Base-by-base conservation (phyloP, 53 echinoderm and acorn worm genomes). In the Temnopleurus reevesii region DNA sequence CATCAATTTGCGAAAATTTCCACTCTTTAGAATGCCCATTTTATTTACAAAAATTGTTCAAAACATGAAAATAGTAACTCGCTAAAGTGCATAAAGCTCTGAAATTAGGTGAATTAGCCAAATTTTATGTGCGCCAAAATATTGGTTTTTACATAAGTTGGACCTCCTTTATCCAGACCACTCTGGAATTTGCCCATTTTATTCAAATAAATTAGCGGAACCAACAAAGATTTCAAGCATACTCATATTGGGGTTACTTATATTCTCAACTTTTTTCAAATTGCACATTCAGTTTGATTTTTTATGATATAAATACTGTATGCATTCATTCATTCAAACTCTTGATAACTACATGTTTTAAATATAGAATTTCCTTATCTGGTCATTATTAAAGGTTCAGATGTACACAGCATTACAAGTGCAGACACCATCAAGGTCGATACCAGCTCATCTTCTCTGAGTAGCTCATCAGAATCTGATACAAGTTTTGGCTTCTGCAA, bases 401-500 rank as follows among this genome's bases (percentile, higher is more conserved):
- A 77, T 77, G 77, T 77, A 77, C 46, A 77, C 46, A 77, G 46
- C 77, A 77, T 77, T 46, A 46, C 77, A 38, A 77, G 77, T 77
- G 77, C 77, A 77, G 77, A 77, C 77, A 77, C 77, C 46, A 44
- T 77, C 77, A 77, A 44, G 43, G 77, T 77, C 46, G 77, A 77
- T 77, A 77, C 77, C 77, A 46, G 77, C 46, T 77, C 77, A 45
- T 77, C 77, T 77, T 77, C 77, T 46, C 77, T 45, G 77, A 77
- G 77, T 77, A 77, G 77, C 43, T 58, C 58, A n/a, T 7, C 60
- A 77, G 77, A 77, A 77, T 77, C 77, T 77, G 77, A 77, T 38
- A 45, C 77, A 77, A 77, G 77, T 44, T 27, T 77, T 77, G 46
- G 77, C 77, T 21, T 46, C 77, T 19, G 46, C n/a, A 46, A 24